Evolutionary conservation across 2,797 vertebrate species (phyloP), one percentile per base, ranked within the genome.

Genomic region (Protosalanx chinensis): DNA sequence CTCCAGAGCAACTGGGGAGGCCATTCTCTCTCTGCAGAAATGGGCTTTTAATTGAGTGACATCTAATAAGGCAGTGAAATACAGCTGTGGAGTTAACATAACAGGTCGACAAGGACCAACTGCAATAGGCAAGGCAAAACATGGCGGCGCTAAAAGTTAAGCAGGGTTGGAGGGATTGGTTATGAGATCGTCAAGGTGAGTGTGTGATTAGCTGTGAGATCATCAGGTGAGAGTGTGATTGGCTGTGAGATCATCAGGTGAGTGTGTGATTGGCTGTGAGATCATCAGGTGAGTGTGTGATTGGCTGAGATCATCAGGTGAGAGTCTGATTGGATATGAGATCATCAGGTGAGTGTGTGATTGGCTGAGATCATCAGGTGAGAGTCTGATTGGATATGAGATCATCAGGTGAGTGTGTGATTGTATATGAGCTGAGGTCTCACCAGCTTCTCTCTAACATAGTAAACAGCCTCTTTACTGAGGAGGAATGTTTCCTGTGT

Each of bases 11-110:
- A 93, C 92, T 70, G 23, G 85, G 86, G 85, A 88, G 86, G 76
- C 80, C 57, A 61, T 82, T 85, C 88, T 89, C 81, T 82, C 72
- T 27, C 30, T 3, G 73, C 82, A 83, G 77, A 91, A 90, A 92
- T 91, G 89, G 85, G 88, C 87, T 89, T 91, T 91, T 93, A 93
- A 93, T 92, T 91, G 91, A 93, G 89, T 89, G 91, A 89, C 91
- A 91, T 89, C 88, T 89, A 91, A 93, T 92, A 89, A 91, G 87
- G 86, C 84, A 58, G 80, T 88, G 87, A 91, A 91, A 91, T 87
- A 87, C 86, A 83, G 88, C 85, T 27, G 82, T 51, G 15, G 83
- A 83, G 86, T 86, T 89, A 90, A 90, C 89, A 90, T 89, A 92
- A 88, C 84, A 81, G 86, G 84, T 86, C 81, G 85, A 79, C 75